Conservation (phyloP, 2,113 vertebrate species). For the Catharus fuscescens region DNA sequence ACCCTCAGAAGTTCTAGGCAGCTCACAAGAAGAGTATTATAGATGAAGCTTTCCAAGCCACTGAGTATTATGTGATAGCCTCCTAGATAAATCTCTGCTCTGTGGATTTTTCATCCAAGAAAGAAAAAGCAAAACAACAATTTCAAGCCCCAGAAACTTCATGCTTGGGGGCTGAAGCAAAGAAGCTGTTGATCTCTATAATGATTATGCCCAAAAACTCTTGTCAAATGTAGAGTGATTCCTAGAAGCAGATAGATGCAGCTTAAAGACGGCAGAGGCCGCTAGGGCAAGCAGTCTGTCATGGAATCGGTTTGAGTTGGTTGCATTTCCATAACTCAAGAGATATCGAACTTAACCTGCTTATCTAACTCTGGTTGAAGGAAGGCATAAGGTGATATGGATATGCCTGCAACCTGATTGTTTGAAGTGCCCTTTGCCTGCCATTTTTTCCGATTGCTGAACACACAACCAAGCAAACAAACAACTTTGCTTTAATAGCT, state of each 20-base stretch:
- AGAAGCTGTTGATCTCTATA: neutral
- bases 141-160: neutral
- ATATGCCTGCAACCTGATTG: neutral
- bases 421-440: neutral
- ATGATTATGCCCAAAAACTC: neutral
- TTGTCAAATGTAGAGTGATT: neutral
- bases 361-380: neutral
- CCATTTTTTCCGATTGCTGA: neutral
- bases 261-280: neutral
- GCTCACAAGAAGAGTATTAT: neutral
- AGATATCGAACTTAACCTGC: neutral
- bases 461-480: neutral
- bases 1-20: neutral
- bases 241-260: neutral
- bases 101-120: neutral
- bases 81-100: neutral
- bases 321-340: neutral
- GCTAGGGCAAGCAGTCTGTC: neutral
- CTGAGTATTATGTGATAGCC: neutral
- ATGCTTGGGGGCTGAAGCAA: neutral
- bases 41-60: neutral
- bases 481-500: neutral
- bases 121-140: neutral
- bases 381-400: neutral
- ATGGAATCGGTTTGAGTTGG: neutral